phyloP scores from a whole-genome alignment of 2,113 vertebrate genomes.

The Psittacus erithacus region DNA sequence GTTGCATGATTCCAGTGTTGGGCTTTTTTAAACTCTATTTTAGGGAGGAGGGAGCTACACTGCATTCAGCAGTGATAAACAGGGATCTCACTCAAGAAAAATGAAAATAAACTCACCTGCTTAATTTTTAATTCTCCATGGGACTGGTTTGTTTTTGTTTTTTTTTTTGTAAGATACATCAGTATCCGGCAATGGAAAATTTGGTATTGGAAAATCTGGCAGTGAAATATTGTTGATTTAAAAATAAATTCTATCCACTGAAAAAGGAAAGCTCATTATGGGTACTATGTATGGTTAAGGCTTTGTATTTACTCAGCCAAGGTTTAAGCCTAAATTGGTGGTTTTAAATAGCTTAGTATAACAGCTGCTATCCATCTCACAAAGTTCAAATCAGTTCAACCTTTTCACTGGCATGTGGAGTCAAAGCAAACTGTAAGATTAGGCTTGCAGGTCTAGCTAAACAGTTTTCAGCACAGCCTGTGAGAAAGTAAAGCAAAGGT shows the following conservation, averaged over 20 bases:
- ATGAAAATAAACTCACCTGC: neutral
- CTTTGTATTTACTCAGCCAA: conserved; percentile 18
- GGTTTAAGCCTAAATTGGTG: conserved; percentile 24
- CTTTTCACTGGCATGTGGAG: neutral
- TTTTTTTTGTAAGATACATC: neutral
- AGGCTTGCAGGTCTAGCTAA: neutral
- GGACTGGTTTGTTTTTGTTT: neutral
- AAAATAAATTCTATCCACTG: neutral
- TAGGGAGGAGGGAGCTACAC: neutral
- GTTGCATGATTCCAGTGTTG: neutral
- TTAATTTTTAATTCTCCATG: neutral
- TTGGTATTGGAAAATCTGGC: neutral
- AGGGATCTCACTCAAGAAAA: neutral
- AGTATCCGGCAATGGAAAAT: neutral
- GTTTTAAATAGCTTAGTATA: conserved; percentile 32
- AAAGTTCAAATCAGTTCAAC: conserved; percentile 40
- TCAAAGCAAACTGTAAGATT: neutral
- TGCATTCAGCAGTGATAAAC: neutral
- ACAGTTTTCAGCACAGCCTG: neutral
- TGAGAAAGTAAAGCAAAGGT: neutral
- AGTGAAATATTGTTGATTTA: neutral
- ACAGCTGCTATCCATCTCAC: neutral
- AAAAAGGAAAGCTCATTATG: neutral
- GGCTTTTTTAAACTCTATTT: neutral
- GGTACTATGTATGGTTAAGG: neutral